A percentile compares a stretch with the other conserved stretches of the same genome.
Evolutionary conservation across 2,797 vertebrate genomes (phyloP).

Genomic region (Harpagifer antarcticus): DNA sequence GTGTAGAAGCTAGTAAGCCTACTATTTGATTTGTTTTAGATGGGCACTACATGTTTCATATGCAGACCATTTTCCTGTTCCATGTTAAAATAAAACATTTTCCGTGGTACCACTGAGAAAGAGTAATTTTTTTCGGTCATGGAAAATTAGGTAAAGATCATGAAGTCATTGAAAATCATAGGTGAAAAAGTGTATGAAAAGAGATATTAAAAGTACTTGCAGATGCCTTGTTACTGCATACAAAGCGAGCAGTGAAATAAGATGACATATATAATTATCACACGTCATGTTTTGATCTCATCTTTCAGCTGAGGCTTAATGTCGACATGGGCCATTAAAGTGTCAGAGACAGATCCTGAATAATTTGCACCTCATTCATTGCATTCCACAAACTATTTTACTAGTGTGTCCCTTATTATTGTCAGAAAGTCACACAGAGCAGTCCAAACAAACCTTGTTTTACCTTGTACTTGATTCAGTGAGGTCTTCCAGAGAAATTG

Average conservation of each 20-base stretch:
- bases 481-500: conserved; percentile 37
- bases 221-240: not conserved
- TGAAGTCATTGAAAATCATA: too few species aligned
- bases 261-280: not conserved
- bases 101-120: too few species aligned
- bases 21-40: too few species aligned
- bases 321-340: not conserved
- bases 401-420: not conserved
- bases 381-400: not conserved
- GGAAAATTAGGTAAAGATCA: too few species aligned
- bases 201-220: too few species aligned
- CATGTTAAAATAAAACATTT: too few species aligned
- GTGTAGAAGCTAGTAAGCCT: too few species aligned
- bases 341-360: conserved; percentile 5
- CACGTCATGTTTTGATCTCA: not conserved
- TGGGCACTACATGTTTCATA: too few species aligned
- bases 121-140: too few species aligned
- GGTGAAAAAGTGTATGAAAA: too few species aligned
- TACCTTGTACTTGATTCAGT: conserved; percentile 36
- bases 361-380: conserved; percentile 20
- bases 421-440: conserved; percentile 27
- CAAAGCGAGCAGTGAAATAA: not conserved
- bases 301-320: not conserved
- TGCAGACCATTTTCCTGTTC: too few species aligned
- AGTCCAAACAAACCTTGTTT: conserved; percentile 40